These are phyloP conservation scores for Scatophagus argus DNA, from an alignment of 2,113 vertebrate species.

Conservation along the genomic window DNA sequence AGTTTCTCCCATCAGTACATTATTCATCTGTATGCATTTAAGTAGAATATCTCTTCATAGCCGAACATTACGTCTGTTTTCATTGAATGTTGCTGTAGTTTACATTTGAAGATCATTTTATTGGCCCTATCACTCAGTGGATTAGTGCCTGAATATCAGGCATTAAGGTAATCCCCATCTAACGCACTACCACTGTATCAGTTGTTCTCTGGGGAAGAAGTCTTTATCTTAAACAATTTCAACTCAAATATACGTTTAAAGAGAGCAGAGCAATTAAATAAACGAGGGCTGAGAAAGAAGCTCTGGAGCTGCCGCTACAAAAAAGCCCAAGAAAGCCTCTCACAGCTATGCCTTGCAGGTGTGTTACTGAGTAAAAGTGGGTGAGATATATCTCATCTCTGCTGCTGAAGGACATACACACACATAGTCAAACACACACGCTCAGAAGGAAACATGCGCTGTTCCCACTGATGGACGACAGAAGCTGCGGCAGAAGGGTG, in stretches of 20 bases:
- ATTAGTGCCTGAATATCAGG: constrained; percentile 21
- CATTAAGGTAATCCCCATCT: constrained; percentile 15
- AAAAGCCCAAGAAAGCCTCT: background rate
- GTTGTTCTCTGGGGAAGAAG: background rate
- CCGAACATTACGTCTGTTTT: background rate
- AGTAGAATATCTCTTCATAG: background rate
- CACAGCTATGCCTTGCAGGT: background rate
- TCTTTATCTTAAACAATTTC: background rate
- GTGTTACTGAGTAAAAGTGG: background rate
- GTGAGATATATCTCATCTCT: background rate
- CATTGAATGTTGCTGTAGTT: background rate
- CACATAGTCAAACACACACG: constrained; percentile 1
- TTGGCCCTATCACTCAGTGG: constrained; percentile 11
- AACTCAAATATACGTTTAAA: background rate
- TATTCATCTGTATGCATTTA: background rate
- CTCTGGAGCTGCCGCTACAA: background rate
- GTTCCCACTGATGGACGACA: constrained; percentile 68
- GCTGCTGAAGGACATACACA: constrained; percentile 27
- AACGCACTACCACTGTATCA: constrained; percentile 4
- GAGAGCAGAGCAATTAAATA: background rate
- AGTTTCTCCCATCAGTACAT: background rate
- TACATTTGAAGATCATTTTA: constrained; percentile 9
- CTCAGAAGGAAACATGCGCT: constrained; percentile 32
- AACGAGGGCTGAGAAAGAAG: background rate
- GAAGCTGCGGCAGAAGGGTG: constrained; percentile 73